Evolutionary conservation across 1,140 invertebrate genomes (phyloP), one percentile per base, ranked within the genome.

Genomic region (Macrobrachium rosenbergii): DNA sequence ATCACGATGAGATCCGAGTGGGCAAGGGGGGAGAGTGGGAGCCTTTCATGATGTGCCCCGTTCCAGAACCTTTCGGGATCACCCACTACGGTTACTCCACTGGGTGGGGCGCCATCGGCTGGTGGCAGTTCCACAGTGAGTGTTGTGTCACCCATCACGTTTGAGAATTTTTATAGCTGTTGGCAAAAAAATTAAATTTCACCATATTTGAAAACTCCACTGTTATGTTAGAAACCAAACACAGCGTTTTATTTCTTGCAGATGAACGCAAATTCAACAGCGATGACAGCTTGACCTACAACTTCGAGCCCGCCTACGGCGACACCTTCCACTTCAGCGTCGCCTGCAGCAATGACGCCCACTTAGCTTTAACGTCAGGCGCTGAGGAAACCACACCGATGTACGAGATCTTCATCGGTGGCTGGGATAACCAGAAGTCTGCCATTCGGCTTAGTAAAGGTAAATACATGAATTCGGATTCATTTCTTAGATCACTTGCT

Each of bases 31-130:
- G 88, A 60, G 85, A 86, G 23, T 84, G 63, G 60, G 87, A 87
- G 60, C 84, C 87, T 62, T 89, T 89, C 69, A 88, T 87, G 88
- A 60, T 69, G 63, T n/a, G 52, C 19, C 11, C 86, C 64, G 59
- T 96, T 90, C 94, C 94, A 0, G 94, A 95, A 88, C 93, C 94
- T 0, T 94, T 96, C 90, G 92, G 92, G 0, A 93, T 97, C 43
- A 93, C 93, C 84, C 94, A 95, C 91, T 95, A 96, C 37, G 96
- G 96, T 67, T 94, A 97, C 17, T 95, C 95, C 91, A 97, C 96
- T 69, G 96, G 95, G 69, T 97, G 96, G 96, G 96, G 96, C 28
- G 95, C 96, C 0, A 92, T 91, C 82, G 96, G 96, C n/a, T 94
- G 94, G 60, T 97, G 96, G 96, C 93, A 95, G 43, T 94, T 97